Base-by-base conservation (phyloP, 2,888 invertebrate species). In the Junonia oenone region DNA sequence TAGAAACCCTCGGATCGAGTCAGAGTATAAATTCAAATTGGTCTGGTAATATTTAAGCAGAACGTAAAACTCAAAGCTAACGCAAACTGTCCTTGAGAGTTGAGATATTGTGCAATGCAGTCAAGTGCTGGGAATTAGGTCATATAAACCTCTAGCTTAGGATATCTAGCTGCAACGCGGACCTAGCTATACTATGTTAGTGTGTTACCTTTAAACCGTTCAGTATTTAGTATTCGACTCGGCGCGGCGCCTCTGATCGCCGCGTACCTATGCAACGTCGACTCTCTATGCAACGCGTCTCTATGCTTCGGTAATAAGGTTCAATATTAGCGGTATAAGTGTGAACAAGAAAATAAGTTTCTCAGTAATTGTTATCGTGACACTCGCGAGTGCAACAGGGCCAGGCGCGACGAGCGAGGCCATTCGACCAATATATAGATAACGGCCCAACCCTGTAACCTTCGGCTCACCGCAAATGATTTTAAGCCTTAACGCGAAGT, bases 341-440 rank as follows among this genome's bases (percentile, higher is more conserved):
- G 68, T 67, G 66, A 67, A 71, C 73, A 72, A 71, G 74, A 70
- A 75, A 75, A 76, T 77, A 75, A 76, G 75, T 78, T 78, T 75
- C 76, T 76, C 71, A 73, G 75, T 81, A 82, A 81, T 81, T 82
- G 79, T 81, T 83, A 83, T 82, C 83, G 77, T 73, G 79, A 76
- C 76, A 78, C 56, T 59, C 72, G 79, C 75, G 68, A 75, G 67
- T 69, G 72, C 68, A 68, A 66, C 77, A 69, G 71, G 73, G 67
- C 64, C 66, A 31, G 31, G 8, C 63, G 65, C 68, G 66, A 58
- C 64, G 53, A 54, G 62, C 73, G 77, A 75, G 74, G 74, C 70
- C 73, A 63, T 64, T 62, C 67, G 68, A 63, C 71, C 78, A 79
- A 76, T 78, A 76, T 75, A 73, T 69, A 75, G 80, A 82, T 83